Conservation (phyloP, 2,113 vertebrate genomes). For the Calidris pygmaea region DNA sequence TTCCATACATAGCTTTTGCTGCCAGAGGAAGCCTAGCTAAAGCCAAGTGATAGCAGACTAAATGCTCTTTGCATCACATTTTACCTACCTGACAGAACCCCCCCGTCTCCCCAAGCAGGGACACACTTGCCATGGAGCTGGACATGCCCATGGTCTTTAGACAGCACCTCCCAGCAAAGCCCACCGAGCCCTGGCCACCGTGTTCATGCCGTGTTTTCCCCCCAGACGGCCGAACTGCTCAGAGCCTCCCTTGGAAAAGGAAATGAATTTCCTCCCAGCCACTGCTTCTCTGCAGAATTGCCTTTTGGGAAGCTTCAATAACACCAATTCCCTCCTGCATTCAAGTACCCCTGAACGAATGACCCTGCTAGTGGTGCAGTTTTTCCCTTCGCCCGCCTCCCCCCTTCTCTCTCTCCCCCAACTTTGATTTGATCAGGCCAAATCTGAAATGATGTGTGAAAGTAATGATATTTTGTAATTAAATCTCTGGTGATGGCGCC, state of each 20-base stretch:
- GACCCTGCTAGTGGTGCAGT: constrained; percentile 78
- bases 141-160: rapidly evolving
- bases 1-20: not conserved
- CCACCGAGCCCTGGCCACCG: not conserved
- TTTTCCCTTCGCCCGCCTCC: constrained; percentile 48
- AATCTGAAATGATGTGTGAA: constrained; percentile 87
- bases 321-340: constrained; percentile 37
- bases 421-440: constrained; percentile 85
- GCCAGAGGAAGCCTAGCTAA: not conserved
- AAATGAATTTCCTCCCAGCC: not conserved
- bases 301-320: constrained; percentile 60
- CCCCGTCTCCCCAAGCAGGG: not conserved
- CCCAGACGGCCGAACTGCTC: not conserved
- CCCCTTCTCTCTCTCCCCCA: constrained; percentile 50
- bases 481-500: constrained; percentile 83
- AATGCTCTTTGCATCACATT: not conserved
- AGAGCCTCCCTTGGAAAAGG: not conserved
- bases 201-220: not conserved
- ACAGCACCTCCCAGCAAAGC: not conserved
- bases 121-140: not conserved
- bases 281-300: constrained; percentile 24
- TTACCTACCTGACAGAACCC: not conserved
- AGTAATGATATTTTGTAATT: constrained; percentile 89
- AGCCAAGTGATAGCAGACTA: not conserved
- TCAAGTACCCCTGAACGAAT: constrained; percentile 68